phyloP scores from a whole-genome alignment of 2,888 invertebrate species.

The Iselma pallidipennis region DNA sequence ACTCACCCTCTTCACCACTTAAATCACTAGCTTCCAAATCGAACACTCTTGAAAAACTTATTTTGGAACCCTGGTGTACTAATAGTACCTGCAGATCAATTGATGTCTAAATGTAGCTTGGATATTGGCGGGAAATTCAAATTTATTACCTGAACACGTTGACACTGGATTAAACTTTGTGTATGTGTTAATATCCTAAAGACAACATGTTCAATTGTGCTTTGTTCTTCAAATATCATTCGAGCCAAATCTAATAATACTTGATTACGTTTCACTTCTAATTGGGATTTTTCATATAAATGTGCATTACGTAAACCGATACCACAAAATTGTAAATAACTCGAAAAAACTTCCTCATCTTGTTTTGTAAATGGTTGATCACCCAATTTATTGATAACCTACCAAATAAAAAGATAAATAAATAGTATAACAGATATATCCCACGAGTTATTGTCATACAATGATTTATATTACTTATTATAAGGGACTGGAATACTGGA shows the following conservation, averaged over 20 bases:
- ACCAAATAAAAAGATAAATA: slow-evolving; percentile 31
- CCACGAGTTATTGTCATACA: not conserved
- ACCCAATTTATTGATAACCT: slow-evolving; percentile 89
- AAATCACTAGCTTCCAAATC: slow-evolving; percentile 91
- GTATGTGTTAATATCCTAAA: slow-evolving; percentile 92
- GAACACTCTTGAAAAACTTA: slow-evolving; percentile 92
- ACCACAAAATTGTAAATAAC: slow-evolving; percentile 95
- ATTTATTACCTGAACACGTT: slow-evolving; percentile 81
- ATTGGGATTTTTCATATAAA: slow-evolving; percentile 90
- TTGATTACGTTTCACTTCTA: slow-evolving; percentile 95
- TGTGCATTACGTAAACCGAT: slow-evolving; percentile 96
- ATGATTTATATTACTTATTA: not conserved
- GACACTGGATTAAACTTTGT: slow-evolving; percentile 91
- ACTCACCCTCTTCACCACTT: slow-evolving; percentile 78
- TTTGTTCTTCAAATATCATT: slow-evolving; percentile 96
- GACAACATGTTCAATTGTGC: slow-evolving; percentile 94
- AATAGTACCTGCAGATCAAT: slow-evolving; percentile 70
- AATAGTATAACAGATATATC: not conserved
- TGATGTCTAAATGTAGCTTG: not conserved
- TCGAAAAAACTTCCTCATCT: slow-evolving; percentile 89
- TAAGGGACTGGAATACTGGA: not conserved
- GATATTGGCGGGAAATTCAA: not conserved
- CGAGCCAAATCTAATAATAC: slow-evolving; percentile 91
- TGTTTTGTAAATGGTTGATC: slow-evolving; percentile 80
- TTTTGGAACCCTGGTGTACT: slow-evolving; percentile 88